Base-by-base conservation (phyloP, 2,888 invertebrate species). In the Liodrosophila aerea region DNA sequence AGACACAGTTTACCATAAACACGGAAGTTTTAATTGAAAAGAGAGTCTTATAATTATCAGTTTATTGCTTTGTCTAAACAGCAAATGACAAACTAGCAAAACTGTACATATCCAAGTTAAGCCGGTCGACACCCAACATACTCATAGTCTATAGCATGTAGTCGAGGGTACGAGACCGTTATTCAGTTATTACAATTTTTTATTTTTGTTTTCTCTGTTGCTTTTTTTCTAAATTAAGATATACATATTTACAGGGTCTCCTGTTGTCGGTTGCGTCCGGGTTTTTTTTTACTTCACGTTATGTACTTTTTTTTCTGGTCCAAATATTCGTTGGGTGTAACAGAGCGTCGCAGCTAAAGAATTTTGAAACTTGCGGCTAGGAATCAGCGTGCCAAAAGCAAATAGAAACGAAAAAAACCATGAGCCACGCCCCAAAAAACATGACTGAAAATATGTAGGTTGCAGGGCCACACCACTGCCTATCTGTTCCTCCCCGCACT, bases 351-450 rank as follows among this genome's bases (percentile, higher is more conserved):
- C 22, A 22, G 45, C 64, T 62, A 41, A 80, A 80, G 85, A 81
- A 85, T 81, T 83, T 76, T 66, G 72, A 58, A 67, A 59, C 80
- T 71, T 81, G 80, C 80, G 80, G 80, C 85, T 80, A 76, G 58
- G 73, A 83, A 82, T 68, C 72, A 77, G 65, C 65, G 77, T 71
- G 77, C 74, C 74, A 81, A 74, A 81, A 81, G 75, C 68, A 72
- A 63, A 72, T 73, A 63, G 54, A 46, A 56, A 61, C 30, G 49
- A 62, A 58, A 39, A 65, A 53, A 22, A 22, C 22, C 47, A 51
- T 15, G 16, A 41, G 57, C 64, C 67, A 66, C 67, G 71, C 67
- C 82, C 61, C 45, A 33, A 67, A 62, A 60, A 53, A 56, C 68
- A 53, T 60, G 54, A 51, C 52, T 54, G 50, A 61, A 82, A 82